phyloP scores from a whole-genome alignment of 2,797 vertebrate genomes.

The Gobionotothen gibberifrons region DNA sequence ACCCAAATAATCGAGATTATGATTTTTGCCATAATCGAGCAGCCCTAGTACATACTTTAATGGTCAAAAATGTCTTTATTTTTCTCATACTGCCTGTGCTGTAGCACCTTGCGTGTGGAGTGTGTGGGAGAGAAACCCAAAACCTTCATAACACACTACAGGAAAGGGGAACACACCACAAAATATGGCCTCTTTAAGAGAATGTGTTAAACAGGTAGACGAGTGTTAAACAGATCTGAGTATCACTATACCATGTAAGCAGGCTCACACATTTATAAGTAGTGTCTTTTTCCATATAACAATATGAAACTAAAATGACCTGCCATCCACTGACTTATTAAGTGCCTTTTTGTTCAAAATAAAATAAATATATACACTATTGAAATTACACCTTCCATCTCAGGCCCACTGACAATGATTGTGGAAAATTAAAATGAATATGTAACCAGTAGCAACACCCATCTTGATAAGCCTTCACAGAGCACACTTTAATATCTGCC shows the following conservation, averaged over 20 bases:
- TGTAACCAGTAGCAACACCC: conserved; percentile 56
- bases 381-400: conserved; percentile 46
- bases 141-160: too few relatives aligned
- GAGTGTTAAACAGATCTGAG: not conserved
- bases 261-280: conserved; percentile 26
- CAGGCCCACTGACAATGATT: conserved; percentile 52
- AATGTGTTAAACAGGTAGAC: not conserved
- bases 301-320: conserved; percentile 32
- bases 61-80: too few relatives aligned
- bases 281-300: conserved; percentile 13
- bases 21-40: too few relatives aligned
- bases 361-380: conserved; percentile 28
- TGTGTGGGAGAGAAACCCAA: too few relatives aligned
- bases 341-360: conserved; percentile 33
- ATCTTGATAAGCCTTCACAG: conserved; percentile 60
- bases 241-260: conserved; percentile 20
- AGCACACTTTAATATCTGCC: conserved; percentile 65
- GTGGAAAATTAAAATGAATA: conserved; percentile 69
- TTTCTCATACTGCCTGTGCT: too few relatives aligned
- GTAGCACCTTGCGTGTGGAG: too few relatives aligned
- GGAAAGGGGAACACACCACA: too few relatives aligned
- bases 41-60: too few relatives aligned
- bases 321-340: conserved; percentile 33
- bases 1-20: too few relatives aligned
- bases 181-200: too few relatives aligned